phyloP scores from a whole-genome alignment of 2,888 invertebrate genomes.

The Anoplius nigerrimus region DNA sequence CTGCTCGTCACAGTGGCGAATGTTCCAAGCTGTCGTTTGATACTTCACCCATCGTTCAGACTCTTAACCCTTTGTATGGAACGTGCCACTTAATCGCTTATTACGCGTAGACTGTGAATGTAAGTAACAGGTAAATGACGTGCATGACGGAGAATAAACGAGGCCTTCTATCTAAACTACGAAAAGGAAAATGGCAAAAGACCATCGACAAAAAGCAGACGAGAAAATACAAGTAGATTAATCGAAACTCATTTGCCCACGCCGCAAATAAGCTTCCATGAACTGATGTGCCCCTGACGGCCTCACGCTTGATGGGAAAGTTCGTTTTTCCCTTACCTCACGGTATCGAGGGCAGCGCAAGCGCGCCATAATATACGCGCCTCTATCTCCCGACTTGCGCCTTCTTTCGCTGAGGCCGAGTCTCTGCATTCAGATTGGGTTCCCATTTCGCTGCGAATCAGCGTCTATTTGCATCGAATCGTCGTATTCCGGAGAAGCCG shows the following conservation, averaged over 20 bases:
- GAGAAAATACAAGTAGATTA: background rate
- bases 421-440: background rate
- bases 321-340: background rate
- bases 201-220: background rate
- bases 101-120: too few relatives aligned
- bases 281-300: background rate
- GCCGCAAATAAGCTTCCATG: background rate
- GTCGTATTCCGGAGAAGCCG: slow-evolving; percentile 20
- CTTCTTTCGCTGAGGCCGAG: slow-evolving; percentile 7
- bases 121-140: too few relatives aligned
- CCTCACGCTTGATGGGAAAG: background rate
- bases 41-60: too few relatives aligned
- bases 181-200: background rate
- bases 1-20: too few relatives aligned
- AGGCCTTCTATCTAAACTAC: too few relatives aligned
- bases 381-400: slow-evolving; percentile 8
- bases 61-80: too few relatives aligned
- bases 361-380: background rate
- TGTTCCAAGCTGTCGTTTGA: too few relatives aligned
- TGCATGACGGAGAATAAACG: too few relatives aligned
- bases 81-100: too few relatives aligned
- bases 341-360: background rate
- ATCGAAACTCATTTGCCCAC: background rate
- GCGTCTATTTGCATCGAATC: slow-evolving; percentile 34
- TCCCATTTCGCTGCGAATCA: slow-evolving; percentile 40